A percentile compares a stretch with the other conserved stretches of the same genome.
phyloP scores from a whole-genome alignment of 2,113 vertebrate genomes.

The Dipodomys merriami region DNA sequence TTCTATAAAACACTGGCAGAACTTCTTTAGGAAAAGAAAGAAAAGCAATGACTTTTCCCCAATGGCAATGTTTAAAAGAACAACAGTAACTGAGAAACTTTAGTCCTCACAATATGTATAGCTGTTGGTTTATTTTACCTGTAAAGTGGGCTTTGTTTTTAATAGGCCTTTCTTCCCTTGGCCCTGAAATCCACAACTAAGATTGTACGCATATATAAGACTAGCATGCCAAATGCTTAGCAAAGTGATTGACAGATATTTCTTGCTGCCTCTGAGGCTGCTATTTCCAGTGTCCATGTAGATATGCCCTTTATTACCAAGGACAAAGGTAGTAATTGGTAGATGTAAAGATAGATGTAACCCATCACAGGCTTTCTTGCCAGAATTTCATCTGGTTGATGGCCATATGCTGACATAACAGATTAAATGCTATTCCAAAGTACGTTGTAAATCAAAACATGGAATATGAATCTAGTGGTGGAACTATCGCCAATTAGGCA shows the following conservation, averaged over 20 bases:
- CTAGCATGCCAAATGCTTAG: constrained; percentile 15
- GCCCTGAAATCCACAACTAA: constrained; percentile 17
- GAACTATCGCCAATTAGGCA: neutral
- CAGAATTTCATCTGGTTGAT: neutral
- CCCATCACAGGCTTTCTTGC: neutral
- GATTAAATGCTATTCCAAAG: neutral
- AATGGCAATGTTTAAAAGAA: neutral
- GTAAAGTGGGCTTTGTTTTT: constrained; percentile 35
- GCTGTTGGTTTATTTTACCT: constrained; percentile 60
- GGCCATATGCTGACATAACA: neutral
- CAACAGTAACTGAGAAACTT: neutral
- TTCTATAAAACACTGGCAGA: constrained; percentile 48
- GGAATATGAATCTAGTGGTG: neutral
- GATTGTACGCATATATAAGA: neutral
- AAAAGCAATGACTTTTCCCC: constrained; percentile 20
- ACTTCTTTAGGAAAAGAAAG: neutral
- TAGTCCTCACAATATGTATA: neutral
- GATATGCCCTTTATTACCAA: neutral
- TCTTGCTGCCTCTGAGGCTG: neutral
- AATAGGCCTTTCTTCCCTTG: neutral
- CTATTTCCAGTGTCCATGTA: neutral
- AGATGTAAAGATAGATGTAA: neutral
- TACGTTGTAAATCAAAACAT: constrained; percentile 16
- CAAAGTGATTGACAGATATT: neutral
- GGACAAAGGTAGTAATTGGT: neutral